Evolutionary conservation across 1,140 invertebrate species (phyloP), one percentile per base, ranked within the genome.

Genomic region (Helicoverpa armigera): DNA sequence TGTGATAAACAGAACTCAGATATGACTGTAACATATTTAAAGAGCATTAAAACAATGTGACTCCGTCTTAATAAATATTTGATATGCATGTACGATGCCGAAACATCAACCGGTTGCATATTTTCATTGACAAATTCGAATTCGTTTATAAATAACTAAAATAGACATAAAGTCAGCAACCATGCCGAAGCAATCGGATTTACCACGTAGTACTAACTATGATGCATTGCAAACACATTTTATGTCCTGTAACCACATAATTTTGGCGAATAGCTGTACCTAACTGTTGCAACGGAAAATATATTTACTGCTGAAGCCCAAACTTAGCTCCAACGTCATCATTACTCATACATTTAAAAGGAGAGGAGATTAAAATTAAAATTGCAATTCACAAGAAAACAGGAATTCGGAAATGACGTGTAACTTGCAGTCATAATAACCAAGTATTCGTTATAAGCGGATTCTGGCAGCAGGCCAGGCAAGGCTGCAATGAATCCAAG

Each of bases 371-470:
- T 69, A 53, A 14, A 29, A 48, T 70, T 18, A 51, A 29, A 70
- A 53, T 70, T n/a, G 5, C 51, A 9, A 29, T 23, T 13, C n/a
- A 16, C 35, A 16, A 60, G 23, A 61, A 16, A 18, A 50, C 31
- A 58, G 63, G 63, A 69, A 79, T 79, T 79, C 65, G 65, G 76
- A 79, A 56, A 70, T 79, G 76, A 79, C 76, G 75, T 18, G 29
- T 4, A 35, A 14, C 9, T 18, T 23, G 13, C 18, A 56, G 16
- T 9, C 12, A 53, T 13, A 67, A 75, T 75, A 60, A 60, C 56
- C 31, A 16, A 43, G 51, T 63, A 56, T 79, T 23, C 31, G 65
- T 11, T 79, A 54, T 16, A 79, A 69, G 50, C 51, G 51, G 76
- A 79, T 58, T 69, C 76, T 79, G 76, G 76, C 76, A 79, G 16